A percentile compares a stretch with the other conserved stretches of the same genome.
phyloP scores from a whole-genome alignment of 2,113 vertebrate genomes.

The Saguinus midas region DNA sequence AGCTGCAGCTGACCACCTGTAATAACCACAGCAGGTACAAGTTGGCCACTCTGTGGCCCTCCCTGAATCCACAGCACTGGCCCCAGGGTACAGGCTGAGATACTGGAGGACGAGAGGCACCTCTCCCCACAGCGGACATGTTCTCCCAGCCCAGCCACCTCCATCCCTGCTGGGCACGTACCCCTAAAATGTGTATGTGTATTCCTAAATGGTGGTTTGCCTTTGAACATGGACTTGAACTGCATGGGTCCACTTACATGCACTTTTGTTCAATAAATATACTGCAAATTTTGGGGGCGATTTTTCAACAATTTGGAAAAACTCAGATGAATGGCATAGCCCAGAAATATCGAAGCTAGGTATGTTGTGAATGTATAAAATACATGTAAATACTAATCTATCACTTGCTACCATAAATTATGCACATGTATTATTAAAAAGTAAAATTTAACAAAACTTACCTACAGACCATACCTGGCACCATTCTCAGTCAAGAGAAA shows the following conservation, averaged over 20 bases:
- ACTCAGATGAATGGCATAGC: neutral
- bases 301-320: neutral
- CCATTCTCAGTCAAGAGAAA: neutral
- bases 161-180: neutral
- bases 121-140: neutral
- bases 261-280: neutral
- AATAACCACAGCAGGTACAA: neutral
- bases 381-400: neutral
- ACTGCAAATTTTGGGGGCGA: neutral
- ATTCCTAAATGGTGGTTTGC: neutral
- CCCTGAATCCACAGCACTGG: neutral
- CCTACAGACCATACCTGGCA: neutral
- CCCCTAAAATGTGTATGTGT: neutral
- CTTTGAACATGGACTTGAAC: neutral
- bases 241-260: neutral
- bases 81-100: neutral
- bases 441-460: neutral
- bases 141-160: neutral
- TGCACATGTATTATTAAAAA: neutral
- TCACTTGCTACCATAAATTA: neutral
- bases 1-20: neutral
- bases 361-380: neutral
- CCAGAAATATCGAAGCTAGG: neutral
- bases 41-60: neutral
- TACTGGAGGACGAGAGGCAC: neutral